phyloP scores from a whole-genome alignment of 2,888 invertebrate genomes.

The Tetanocera ferruginea region DNA sequence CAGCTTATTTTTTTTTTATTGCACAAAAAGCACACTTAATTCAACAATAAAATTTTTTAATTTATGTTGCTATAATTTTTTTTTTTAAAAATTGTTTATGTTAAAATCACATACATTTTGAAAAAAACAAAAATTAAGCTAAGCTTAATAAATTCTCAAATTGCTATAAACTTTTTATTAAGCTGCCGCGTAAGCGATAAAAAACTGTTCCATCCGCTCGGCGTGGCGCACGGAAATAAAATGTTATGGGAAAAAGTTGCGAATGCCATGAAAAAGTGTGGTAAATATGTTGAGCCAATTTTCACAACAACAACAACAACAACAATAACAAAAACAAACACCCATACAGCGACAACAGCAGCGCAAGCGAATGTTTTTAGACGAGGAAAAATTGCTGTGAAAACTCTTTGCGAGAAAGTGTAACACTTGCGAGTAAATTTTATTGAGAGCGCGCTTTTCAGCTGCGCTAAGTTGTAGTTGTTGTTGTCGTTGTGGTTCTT shows the following conservation, averaged over 20 bases:
- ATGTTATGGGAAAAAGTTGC: constrained; percentile 33
- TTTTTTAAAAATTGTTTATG: background rate
- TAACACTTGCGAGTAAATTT: constrained; percentile 24
- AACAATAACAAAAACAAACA: background rate
- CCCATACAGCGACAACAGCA: background rate
- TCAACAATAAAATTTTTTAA: background rate
- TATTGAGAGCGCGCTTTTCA: constrained; percentile 8
- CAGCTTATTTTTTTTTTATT: too few species aligned
- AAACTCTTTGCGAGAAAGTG: constrained; percentile 27
- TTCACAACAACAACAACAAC: background rate
- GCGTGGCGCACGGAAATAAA: constrained; percentile 32
- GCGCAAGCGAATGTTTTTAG: constrained; percentile 19
- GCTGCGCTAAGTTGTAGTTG: constrained; percentile 1
- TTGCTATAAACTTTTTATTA: background rate
- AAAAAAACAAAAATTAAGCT: background rate
- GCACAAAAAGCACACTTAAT: too few species aligned
- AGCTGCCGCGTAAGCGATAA: background rate
- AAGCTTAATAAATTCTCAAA: background rate
- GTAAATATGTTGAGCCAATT: background rate
- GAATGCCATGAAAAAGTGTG: constrained; percentile 30
- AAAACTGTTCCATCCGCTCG: constrained; percentile 28
- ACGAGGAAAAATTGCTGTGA: constrained; percentile 19
- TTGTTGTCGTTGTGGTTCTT: background rate
- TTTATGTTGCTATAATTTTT: background rate
- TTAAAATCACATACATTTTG: background rate